Base-by-base conservation (phyloP, 2,888 invertebrate genomes). In the Cryptus viduatorius region DNA sequence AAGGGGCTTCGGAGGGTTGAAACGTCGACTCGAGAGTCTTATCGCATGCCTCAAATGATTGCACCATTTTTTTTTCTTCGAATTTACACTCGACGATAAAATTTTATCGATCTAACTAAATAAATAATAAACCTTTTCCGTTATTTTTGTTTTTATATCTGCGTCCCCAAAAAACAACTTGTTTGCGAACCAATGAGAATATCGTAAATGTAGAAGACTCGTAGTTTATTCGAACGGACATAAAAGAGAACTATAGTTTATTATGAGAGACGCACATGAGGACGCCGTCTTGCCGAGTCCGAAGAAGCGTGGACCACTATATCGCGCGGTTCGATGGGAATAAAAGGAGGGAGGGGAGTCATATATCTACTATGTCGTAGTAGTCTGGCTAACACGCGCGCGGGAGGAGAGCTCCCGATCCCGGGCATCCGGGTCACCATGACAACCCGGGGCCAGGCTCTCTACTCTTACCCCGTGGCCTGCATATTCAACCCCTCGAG, bases 351-450 rank as follows among this genome's bases (percentile, higher is more conserved):
- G 31, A 24, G 71, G 53, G 37, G 19, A 14, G 19, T 29, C 19
- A 53, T 71, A 12, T 42, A 37, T 46, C 37, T 76, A 72, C 53
- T 71, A 78, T 73, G 79, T 73, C 68, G 72, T 76, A 65, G 73
- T 75, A 86, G 84, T 72, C 81, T 85, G 78, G 80, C 53, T 53
- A 61, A 79, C 65, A 64, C 69, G 59, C 42, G 67, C 50, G 42
- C 48, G 72, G 68, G 77, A 72, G 68, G 71, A 82, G 77, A 87
- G 88, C 88, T 89, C 90, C 87, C 73, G 88, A 87, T 90, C 92
- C 92, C 93, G 93, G 93, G 92, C 90, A 92, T 93, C 92, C 91
- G 91, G 89, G 91, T 93, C 90, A 89, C 91, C 91, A 93, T 92
- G 88, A 92, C 90, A 91, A 93, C 93, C 78, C 37, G 37, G 68